A percentile compares a stretch with the other conserved stretches of the same genome.
Conservation (phyloP, 2,113 vertebrate genomes). For the Paramisgurnus dabryanus region DNA sequence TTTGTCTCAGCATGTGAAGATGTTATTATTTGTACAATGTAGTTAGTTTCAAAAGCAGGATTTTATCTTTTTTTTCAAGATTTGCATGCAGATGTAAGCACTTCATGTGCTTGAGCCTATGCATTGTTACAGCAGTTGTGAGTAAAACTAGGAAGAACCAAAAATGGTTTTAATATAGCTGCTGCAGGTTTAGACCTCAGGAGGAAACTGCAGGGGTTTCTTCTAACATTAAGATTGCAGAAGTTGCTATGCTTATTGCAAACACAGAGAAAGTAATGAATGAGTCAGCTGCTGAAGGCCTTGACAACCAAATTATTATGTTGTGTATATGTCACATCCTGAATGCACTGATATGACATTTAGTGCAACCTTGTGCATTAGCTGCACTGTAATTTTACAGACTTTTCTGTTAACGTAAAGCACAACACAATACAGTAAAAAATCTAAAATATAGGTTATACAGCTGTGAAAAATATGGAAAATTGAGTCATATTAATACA, state of each 20-base stretch:
- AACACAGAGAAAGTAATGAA: slow-evolving; percentile 4
- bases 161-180: background rate
- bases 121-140: background rate
- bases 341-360: background rate
- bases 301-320: slow-evolving; percentile 5
- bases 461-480: no score
- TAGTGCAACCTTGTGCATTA: background rate
- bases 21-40: background rate
- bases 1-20: no score
- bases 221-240: background rate
- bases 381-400: no score
- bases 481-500: no score
- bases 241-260: background rate
- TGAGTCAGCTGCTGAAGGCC: background rate
- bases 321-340: background rate
- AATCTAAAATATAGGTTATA: no score
- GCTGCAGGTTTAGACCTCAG: slow-evolving; percentile 1
- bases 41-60: background rate
- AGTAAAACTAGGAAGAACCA: background rate
- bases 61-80: background rate
- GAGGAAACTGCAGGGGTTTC: background rate
- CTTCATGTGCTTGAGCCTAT: background rate
- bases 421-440: no score
- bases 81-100: background rate
- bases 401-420: no score